Conservation (phyloP, 2,113 vertebrate species). For the Pterocles burchelli region DNA sequence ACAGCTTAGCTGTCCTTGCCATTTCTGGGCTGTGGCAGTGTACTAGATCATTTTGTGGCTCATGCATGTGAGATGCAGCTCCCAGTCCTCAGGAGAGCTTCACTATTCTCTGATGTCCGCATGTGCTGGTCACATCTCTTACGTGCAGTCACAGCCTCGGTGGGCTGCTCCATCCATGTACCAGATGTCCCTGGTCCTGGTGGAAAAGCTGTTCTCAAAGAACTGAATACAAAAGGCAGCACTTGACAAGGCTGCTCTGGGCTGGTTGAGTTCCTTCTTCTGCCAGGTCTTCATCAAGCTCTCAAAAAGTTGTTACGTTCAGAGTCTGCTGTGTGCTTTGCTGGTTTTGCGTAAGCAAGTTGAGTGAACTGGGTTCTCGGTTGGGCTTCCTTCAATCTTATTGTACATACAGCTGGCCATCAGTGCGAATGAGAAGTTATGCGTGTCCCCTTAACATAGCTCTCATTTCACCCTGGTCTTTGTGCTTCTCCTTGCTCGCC, state of each 20-base stretch:
- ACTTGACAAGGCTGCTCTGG: neutral
- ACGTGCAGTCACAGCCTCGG: neutral
- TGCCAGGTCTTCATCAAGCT: neutral
- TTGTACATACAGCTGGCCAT: fast-evolving
- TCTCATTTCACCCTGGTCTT: neutral
- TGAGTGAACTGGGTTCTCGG: neutral
- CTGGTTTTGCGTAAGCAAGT: neutral
- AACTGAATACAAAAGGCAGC: neutral
- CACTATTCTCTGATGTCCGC: neutral
- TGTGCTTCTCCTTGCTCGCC: fast-evolving
- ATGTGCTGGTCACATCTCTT: neutral
- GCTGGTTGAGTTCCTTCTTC: neutral
- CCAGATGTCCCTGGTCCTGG: neutral
- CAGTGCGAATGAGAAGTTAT: neutral
- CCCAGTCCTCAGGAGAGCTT: neutral
- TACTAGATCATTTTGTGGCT: neutral
- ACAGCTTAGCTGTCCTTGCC: neutral
- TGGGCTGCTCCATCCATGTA: fast-evolving
- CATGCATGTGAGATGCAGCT: fast-evolving
- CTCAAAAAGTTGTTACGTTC: fast-evolving
- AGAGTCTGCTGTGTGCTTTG: neutral
- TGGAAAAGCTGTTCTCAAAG: neutral
- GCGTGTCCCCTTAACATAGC: fast-evolving
- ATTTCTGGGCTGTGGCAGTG: neutral
- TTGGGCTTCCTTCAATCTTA: neutral